Evolutionary conservation across 1,140 invertebrate species (phyloP).

Genomic region (Meteorus sp.): DNA sequence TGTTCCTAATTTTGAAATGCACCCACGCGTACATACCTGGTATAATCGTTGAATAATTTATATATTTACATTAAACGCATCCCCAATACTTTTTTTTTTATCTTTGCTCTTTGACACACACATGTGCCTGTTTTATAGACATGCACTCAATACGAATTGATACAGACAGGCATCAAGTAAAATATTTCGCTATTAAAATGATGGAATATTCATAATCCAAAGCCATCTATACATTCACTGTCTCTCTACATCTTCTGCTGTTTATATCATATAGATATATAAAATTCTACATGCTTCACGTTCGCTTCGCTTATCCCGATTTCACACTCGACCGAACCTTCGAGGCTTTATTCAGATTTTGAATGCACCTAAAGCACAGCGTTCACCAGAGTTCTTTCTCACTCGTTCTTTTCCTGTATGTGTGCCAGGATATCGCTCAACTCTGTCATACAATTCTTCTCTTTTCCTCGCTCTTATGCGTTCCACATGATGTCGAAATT

Average conservation of each 20-base stretch:
- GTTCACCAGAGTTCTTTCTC: too few relatives aligned
- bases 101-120: background rate
- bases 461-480: too few relatives aligned
- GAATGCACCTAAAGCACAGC: background rate
- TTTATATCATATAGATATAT: background rate
- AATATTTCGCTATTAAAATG: background rate
- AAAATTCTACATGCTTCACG: background rate
- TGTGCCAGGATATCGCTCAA: background rate
- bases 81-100: background rate
- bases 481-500: too few relatives aligned
- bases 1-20: background rate
- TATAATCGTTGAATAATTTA: background rate
- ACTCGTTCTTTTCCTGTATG: background rate
- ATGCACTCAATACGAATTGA: background rate
- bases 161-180: background rate
- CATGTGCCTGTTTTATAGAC: background rate
- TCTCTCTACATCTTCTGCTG: background rate
- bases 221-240: background rate
- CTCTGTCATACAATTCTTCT: too few relatives aligned
- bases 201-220: background rate
- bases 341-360: conserved; percentile 5
- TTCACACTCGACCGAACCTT: background rate
- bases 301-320: conserved; percentile 1
- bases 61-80: too few relatives aligned
- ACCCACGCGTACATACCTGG: background rate